These are phyloP conservation scores for Polymixis lichenea DNA, from an alignment of 2,888 invertebrate species.

Conservation along the genomic window DNA sequence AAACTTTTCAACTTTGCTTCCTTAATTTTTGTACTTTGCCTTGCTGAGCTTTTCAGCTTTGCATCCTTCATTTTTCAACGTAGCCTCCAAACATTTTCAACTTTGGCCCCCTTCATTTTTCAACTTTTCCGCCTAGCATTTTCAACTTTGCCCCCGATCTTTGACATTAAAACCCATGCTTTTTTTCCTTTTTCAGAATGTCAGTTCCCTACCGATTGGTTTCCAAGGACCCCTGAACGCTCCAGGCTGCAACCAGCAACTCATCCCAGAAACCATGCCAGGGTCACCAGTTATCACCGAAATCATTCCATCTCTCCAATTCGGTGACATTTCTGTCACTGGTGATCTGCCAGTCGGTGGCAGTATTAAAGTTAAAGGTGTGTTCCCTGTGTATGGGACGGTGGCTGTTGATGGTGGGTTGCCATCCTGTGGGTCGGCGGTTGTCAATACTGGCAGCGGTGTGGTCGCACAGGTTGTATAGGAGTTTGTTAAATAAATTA, in stretches of 20 bases:
- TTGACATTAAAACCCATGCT: not conserved
- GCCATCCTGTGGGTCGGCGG: conserved; percentile 79
- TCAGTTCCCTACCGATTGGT: conserved; percentile 59
- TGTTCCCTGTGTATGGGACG: conserved; percentile 84
- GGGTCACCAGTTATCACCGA: conserved; percentile 79
- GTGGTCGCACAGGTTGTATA: conserved; percentile 59
- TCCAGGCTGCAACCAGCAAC: conserved; percentile 27
- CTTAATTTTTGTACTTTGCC: not conserved
- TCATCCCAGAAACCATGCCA: conserved; percentile 65
- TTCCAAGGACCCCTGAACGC: conserved; percentile 47
- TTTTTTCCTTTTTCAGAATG: conserved; percentile 63
- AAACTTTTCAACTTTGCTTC: not conserved
- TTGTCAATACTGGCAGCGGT: conserved; percentile 75
- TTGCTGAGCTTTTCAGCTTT: not conserved
- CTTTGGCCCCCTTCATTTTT: not conserved
- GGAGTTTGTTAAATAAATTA: conserved; percentile 49
- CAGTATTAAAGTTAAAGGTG: conserved; percentile 80
- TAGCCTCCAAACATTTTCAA: not conserved
- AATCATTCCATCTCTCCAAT: conserved; percentile 78
- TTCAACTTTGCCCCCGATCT: not conserved
- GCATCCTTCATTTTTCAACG: not conserved
- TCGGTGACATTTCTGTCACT: conserved; percentile 79
- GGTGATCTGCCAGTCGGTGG: conserved; percentile 83
- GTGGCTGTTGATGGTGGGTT: conserved; percentile 80
- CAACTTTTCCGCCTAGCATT: too few relatives aligned